A percentile compares a stretch with the other conserved stretches of the same genome.
phyloP scores from a whole-genome alignment of 2,113 vertebrate genomes.

The Mobula hypostoma region DNA sequence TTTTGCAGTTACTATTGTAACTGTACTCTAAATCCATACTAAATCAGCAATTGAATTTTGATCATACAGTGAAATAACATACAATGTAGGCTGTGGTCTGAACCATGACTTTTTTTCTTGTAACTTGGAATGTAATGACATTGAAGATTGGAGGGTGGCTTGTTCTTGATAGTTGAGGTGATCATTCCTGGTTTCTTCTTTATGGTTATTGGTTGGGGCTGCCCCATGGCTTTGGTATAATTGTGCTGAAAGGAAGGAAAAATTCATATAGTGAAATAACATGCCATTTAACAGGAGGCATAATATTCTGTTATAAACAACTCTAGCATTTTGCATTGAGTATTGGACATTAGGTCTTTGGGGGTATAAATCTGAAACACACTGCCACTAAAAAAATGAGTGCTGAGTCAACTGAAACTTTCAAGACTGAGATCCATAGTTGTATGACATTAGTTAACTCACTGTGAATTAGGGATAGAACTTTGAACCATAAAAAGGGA shows the following conservation, averaged over 20 bases:
- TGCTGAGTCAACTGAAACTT: neutral
- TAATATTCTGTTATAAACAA: neutral
- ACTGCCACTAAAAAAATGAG: neutral
- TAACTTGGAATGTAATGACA: neutral
- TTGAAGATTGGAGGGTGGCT: conserved; percentile 40
- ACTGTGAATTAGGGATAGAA: neutral
- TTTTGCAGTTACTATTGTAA: too few species aligned
- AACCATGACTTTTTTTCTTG: neutral
- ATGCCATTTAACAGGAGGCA: neutral
- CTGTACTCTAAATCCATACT: too few species aligned
- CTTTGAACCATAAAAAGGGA: neutral
- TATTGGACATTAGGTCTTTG: neutral
- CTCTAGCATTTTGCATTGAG: neutral
- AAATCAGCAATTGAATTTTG: too few species aligned
- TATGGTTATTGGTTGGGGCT: conserved; percentile 42
- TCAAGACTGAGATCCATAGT: neutral
- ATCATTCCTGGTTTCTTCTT: conserved; percentile 45
- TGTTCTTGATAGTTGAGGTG: conserved; percentile 43
- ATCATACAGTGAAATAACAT: neutral
- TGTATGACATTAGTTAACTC: neutral
- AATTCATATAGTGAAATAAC: neutral
- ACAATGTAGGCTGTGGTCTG: neutral
- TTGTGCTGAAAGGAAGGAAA: conserved; percentile 48
- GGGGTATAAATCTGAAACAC: neutral
- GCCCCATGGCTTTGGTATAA: conserved; percentile 44